These are phyloP conservation scores for Sebastes hubbsi DNA, from an alignment of 2,797 vertebrate genomes.

Conservation along the genomic window DNA sequence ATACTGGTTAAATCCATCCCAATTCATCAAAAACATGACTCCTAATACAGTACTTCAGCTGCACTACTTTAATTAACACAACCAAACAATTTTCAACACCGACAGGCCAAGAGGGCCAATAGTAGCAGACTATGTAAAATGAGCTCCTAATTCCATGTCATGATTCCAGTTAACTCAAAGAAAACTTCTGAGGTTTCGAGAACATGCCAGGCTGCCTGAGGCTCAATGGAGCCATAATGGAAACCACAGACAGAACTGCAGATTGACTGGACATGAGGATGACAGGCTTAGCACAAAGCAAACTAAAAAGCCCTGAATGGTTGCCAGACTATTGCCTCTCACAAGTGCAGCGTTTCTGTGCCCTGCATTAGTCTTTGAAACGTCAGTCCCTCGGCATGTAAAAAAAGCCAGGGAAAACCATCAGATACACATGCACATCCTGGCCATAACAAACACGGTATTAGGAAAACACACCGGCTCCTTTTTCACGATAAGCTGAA, in stretches of 20 bases:
- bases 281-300: conserved; percentile 70
- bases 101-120: conserved; percentile 35
- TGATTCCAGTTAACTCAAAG: conserved; percentile 75
- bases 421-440: conserved; percentile 51
- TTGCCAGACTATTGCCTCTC: conserved; percentile 57
- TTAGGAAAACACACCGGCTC: conserved; percentile 58
- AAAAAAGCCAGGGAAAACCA: conserved; percentile 66
- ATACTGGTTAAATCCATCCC: neutral
- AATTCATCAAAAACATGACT: conserved; percentile 19
- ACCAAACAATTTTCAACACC: conserved; percentile 27
- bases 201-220: conserved; percentile 61
- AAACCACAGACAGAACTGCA: conserved; percentile 72
- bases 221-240: conserved; percentile 69
- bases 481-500: conserved; percentile 42
- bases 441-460: conserved; percentile 60
- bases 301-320: conserved; percentile 60
- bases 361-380: conserved; percentile 58
- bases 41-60: conserved; percentile 3
- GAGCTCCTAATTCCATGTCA: conserved; percentile 69
- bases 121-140: conserved; percentile 61
- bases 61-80: conserved; percentile 48
- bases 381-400: conserved; percentile 36
- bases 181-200: conserved; percentile 69
- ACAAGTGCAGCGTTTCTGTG: conserved; percentile 57
- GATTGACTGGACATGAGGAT: conserved; percentile 72